Evolutionary conservation across 1,140 invertebrate genomes (phyloP), one percentile per base, ranked within the genome.

Genomic region (Drosophila prosaltans): DNA sequence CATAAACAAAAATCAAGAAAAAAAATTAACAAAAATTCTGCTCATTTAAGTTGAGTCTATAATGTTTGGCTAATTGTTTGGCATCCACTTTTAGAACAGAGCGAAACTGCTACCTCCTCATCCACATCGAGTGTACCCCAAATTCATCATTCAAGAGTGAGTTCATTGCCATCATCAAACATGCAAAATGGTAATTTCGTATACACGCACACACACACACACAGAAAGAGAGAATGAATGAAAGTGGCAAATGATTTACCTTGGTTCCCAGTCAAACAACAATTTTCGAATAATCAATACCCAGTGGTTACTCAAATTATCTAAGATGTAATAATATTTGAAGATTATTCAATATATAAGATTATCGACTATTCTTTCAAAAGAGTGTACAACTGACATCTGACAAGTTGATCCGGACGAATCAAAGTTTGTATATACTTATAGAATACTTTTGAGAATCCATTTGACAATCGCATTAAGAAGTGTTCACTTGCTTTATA

Each of bases 141-240:
- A 21, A 67, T 67, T 51, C 26, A 32, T 30, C 16, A 45, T 57
- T 62, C 45, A 60, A 74, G 55, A 61, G 30, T 39, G 72, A 55
- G 83, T 86, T 86, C 83, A 86, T 86, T 86, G 83, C 76, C 83
- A 80, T 70, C 21, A 51, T 48, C 45, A 26, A 58, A 82, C 82
- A 88, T 86, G 82, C 82, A 72, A 88, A 77, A 67, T 74, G 88
- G 82, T 82, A 75, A 88, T 86, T 86, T 86, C 74, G 57, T 70
- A 59, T 61, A 62, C 65, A 48, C 69, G 59, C 64, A 41, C 10
- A 40, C 48, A 45, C 21, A 51, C 45, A 69, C 51, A 41, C 10
- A 39, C 58, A 45, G 2, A 21, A 16, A 69, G 41, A 59, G 28
- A 40, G 28, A 70, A 69, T 70, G 7, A 72, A 78, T 70, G 62